Evolutionary conservation across 2,797 vertebrate species (phyloP), one percentile per base, ranked within the genome.

Genomic region (Oophaga sylvatica): DNA sequence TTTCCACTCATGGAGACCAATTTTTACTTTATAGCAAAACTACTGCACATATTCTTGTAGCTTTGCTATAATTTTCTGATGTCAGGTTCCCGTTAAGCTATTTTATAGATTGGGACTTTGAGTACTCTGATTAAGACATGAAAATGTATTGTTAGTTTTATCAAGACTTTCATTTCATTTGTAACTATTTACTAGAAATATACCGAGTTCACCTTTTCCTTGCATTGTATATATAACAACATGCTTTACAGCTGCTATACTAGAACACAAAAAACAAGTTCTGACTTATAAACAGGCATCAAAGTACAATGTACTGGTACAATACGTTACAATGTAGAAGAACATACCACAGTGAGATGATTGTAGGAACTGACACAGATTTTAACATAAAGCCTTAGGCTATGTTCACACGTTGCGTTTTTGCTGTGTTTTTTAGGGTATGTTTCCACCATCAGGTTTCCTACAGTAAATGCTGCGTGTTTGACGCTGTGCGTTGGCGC

Each of bases 241-340:
- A 20, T 31, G 48, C 41, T 75, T 75, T 19, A 62, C 26, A 20
- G 29, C 17, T 11, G 15, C 57, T 35, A 62, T 22, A 80, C 77
- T 19, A 80, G 17, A 62, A 35, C 29, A 35, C 9, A 41, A 12
- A 80, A 80, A 70, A 70, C 76, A 78, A 78, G 76, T 29, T 10
- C 22, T 5, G 75, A 17, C 56, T 60, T 60, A 59, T 35, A 59
- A 79, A 59, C 59, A 80, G 78, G 26, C 78, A 20, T 60, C 77
- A 80, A 80, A 80, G 78, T 80, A 41, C 78, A 80, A 80, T 62
- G 78, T 80, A 80, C 78, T 20, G 1, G 17, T 20, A 35, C 29
- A 80, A 31, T 60, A 41, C 62, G 56, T 20, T 62, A 80, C 71
- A 48, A 75, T 12, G 12, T 11, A 75, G 71, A 29, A 29, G n/a